Evolutionary conservation across 2,113 vertebrate species (phyloP).

Genomic region (Stegastes partitus): DNA sequence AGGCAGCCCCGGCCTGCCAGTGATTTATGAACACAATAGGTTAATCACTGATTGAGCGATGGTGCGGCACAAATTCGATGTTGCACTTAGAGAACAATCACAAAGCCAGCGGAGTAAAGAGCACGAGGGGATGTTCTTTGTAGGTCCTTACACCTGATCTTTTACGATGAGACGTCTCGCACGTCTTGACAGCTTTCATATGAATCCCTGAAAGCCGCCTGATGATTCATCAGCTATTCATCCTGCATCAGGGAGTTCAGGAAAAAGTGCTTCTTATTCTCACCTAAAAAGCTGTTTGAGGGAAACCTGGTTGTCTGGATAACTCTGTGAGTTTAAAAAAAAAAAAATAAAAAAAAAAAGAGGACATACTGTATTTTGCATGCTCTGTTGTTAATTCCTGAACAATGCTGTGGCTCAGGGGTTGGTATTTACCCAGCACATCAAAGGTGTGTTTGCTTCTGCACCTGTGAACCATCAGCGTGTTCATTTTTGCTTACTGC

Average conservation of each 20-base stretch:
- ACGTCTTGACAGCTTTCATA: conserved; percentile 27
- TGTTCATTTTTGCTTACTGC: conserved; percentile 43
- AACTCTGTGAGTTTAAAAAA: neutral
- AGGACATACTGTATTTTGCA: neutral
- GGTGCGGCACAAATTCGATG: conserved; percentile 31
- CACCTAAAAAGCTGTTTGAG: conserved; percentile 15
- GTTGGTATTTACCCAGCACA: conserved; percentile 40
- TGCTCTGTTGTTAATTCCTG: conserved; percentile 8
- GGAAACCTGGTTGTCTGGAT: neutral
- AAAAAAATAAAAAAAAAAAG: no score
- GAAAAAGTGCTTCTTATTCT: conserved; percentile 6
- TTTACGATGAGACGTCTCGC: conserved; percentile 20
- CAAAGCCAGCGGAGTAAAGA: conserved; percentile 5
- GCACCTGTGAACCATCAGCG: conserved; percentile 50
- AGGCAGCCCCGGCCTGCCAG: conserved; percentile 8
- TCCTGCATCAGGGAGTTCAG: conserved; percentile 27
- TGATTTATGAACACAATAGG: conserved; percentile 32
- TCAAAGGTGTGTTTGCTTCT: conserved; percentile 31
- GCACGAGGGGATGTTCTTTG: neutral
- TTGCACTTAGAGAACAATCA: conserved; percentile 13
- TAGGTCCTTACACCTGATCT: conserved; percentile 21
- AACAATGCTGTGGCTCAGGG: conserved; percentile 7
- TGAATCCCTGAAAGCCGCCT: conserved; percentile 3
- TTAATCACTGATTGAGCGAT: conserved; percentile 19
- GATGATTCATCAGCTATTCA: conserved; percentile 44